These are phyloP conservation scores for Gasteruption jaculator DNA, from an alignment of 2,888 invertebrate species.

Conservation along the genomic window DNA sequence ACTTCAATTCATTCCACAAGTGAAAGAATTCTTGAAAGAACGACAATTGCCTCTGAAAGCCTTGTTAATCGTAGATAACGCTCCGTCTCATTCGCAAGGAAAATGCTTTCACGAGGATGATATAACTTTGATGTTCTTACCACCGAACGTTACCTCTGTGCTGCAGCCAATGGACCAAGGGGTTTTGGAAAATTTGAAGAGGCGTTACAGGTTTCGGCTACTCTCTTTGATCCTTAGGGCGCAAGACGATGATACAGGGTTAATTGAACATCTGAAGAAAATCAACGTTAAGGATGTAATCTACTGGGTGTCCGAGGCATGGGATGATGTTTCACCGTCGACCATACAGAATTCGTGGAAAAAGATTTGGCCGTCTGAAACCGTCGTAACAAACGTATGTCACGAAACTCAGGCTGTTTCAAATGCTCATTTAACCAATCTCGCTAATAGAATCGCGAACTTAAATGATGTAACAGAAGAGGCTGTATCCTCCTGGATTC, in stretches of 20 bases:
- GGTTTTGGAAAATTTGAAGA: slow-evolving; percentile 22
- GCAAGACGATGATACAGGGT: slow-evolving; percentile 16
- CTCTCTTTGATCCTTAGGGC: slow-evolving; percentile 17
- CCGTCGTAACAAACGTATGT: not conserved
- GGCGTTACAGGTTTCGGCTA: slow-evolving; percentile 20
- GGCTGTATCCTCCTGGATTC: slow-evolving; percentile 16
- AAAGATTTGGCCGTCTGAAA: slow-evolving; percentile 13
- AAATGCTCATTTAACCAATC: slow-evolving; percentile 5
- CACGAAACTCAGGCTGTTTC: slow-evolving; percentile 7
- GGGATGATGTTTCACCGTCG: slow-evolving; percentile 17
- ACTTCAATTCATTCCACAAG: slow-evolving; percentile 18
- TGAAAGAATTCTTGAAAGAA: slow-evolving; percentile 17
- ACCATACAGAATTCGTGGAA: slow-evolving; percentile 21
- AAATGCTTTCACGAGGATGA: too few species aligned
- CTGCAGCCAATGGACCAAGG: slow-evolving; percentile 24
- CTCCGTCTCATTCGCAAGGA: slow-evolving; percentile 16
- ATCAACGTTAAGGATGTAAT: slow-evolving; percentile 15
- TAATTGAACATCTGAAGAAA: slow-evolving; percentile 5
- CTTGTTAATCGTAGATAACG: slow-evolving; percentile 19
- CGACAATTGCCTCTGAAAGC: slow-evolving; percentile 19
- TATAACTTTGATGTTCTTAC: too few species aligned
- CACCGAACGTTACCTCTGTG: slow-evolving; percentile 22
- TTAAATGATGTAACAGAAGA: slow-evolving; percentile 11
- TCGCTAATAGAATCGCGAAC: slow-evolving; percentile 10
- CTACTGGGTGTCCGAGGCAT: slow-evolving; percentile 19